Evolutionary conservation across 2,797 vertebrate species (phyloP), one percentile per base, ranked within the genome.

Genomic region (Fistularia commersonii): DNA sequence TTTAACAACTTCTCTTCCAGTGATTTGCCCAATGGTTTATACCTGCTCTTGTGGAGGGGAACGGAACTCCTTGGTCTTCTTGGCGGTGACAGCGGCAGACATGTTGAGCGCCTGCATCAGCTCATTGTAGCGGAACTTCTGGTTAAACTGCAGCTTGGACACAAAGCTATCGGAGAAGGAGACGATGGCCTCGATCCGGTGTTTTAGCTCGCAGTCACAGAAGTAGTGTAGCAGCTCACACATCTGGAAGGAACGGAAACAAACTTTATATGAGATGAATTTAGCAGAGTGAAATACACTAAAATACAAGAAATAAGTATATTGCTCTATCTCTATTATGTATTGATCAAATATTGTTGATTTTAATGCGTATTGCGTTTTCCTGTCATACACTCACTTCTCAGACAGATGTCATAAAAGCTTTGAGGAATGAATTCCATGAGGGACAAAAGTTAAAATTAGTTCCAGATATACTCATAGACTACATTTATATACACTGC

Each of bases 41-140:
- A 99, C 97, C 94, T 99, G 97, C 69, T 99, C 97, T 67, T 99
- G 97, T 0, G 97, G 97, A 10, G 97, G 97, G 0, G 97, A 99
- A 1, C 97, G 93, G 67, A 99, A 99, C 88, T 99, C 97, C 73
- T 91, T 95, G 15, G 97, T 98, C 76, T 99, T 99, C 76, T 93
- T 94, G 77, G 97, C 97, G 0, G 97, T 99, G 71, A 99, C 80
- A 41, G 97, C 97, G 3, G 97, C 97, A 2, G 97, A 99, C 97
- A 99, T 98, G 82, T 98, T 97, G 72, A 99, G 79, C n/a, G 97
- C 97, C 83, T 83, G 92, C 97, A 99, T 99, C 71, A 99, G 91
- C 79, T 99, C 95, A 8, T 97, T 93, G 79, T 99, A 99, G 47
- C 96, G 93, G 74, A 93, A 99, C 82, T 97, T 99, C 89, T 99